Evolutionary conservation across 2,797 vertebrate species (phyloP).

Genomic region (Lagocephalus sceleratus): DNA sequence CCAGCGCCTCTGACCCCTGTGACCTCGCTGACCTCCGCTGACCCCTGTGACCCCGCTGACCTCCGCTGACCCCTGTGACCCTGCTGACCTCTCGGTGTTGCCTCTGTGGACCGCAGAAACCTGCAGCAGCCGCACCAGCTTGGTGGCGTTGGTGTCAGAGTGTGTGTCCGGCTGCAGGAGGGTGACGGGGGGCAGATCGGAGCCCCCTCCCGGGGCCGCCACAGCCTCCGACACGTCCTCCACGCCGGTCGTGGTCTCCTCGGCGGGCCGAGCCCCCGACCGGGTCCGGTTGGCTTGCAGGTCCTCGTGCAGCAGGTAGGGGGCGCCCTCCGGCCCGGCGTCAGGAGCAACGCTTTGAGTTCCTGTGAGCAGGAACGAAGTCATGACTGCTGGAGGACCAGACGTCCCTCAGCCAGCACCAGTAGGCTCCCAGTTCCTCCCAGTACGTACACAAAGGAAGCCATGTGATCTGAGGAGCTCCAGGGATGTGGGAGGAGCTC

Average conservation of each 20-base stretch:
- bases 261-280: conserved; percentile 13
- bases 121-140: conserved; percentile 61
- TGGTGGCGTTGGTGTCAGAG: conserved; percentile 34
- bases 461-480: no score
- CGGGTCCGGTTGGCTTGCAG: conserved; percentile 51
- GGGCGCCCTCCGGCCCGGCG: conserved; percentile 43
- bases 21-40: no score
- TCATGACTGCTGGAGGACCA: not conserved
- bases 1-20: no score
- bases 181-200: conserved; percentile 16
- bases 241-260: conserved; percentile 18
- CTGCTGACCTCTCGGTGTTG: conserved; percentile 84
- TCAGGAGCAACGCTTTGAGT: conserved; percentile 45
- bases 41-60: no score
- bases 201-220: conserved; percentile 20
- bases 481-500: no score
- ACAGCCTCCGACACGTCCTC: not conserved
- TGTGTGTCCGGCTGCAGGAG: conserved; percentile 19
- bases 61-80: no score
- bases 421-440: no score
- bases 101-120: conserved; percentile 74
- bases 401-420: no score
- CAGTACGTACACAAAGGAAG: no score
- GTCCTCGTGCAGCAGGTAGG: conserved; percentile 49
- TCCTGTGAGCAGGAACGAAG: conserved; percentile 33